Conservation (phyloP, 2,113 vertebrate species). For the Carlito syrichta region DNA sequence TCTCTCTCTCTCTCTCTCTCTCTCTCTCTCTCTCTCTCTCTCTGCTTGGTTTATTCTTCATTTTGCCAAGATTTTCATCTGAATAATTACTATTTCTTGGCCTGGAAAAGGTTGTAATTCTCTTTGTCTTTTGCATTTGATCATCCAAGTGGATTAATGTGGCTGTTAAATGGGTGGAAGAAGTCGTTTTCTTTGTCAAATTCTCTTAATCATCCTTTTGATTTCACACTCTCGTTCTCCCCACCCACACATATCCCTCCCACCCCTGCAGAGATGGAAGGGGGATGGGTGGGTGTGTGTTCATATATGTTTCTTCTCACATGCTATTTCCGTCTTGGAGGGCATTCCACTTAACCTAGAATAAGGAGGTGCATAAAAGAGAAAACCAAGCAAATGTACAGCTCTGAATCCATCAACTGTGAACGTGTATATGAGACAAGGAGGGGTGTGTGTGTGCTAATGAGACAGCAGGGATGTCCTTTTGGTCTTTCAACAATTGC, state of each 20-base stretch:
- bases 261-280: fast-evolving
- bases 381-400: background rate
- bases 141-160: slow-evolving; percentile 78
- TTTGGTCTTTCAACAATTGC: background rate
- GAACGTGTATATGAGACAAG: background rate
- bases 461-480: too few relatives aligned
- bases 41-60: slow-evolving; percentile 74
- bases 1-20: background rate
- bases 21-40: background rate
- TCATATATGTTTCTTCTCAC: background rate
- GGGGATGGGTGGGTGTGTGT: background rate
- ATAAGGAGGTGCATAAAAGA: slow-evolving; percentile 33
- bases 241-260: slow-evolving; percentile 33
- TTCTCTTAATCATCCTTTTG: slow-evolving; percentile 76
- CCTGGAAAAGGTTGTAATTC: slow-evolving; percentile 72
- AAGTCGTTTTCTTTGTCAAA: slow-evolving; percentile 70
- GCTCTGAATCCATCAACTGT: background rate
- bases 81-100: slow-evolving; percentile 66
- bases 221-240: slow-evolving; percentile 60
- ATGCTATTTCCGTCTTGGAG: slow-evolving; percentile 57
- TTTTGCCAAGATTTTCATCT: slow-evolving; percentile 75
- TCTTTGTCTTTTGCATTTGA: slow-evolving; percentile 81
- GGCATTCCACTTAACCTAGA: background rate
- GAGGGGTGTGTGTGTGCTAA: background rate
- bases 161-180: slow-evolving; percentile 68